These are phyloP conservation scores for Corydoras maculifer DNA, from an alignment of 2,113 vertebrate genomes.

Conservation along the genomic window DNA sequence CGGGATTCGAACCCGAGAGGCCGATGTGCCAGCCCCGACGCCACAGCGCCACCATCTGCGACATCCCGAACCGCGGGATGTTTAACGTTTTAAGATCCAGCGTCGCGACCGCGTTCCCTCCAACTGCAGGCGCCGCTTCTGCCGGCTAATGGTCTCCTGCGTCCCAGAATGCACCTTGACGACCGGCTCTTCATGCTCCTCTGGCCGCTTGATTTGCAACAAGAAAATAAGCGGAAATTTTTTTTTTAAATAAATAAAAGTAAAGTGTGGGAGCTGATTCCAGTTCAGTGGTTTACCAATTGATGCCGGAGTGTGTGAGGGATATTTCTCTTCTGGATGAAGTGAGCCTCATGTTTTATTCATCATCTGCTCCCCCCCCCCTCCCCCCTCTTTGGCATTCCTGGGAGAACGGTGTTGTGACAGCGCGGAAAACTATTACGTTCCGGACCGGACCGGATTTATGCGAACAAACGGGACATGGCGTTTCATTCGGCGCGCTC, in stretches of 20 bases:
- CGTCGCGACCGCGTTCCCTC: no score
- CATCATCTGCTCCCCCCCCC: conserved; percentile 24
- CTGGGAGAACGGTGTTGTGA: conserved; percentile 20
- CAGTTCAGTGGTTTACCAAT: conserved; percentile 17
- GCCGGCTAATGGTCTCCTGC: no score
- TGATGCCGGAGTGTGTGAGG: neutral
- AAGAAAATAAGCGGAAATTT: conserved; percentile 11
- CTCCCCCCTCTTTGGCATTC: conserved; percentile 24
- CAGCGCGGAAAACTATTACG: conserved; percentile 22
- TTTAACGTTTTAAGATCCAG: no score
- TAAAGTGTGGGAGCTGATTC: neutral
- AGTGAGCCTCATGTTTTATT: conserved; percentile 42
- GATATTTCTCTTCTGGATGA: conserved; percentile 19
- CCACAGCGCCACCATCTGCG: no score
- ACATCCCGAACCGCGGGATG: no score
- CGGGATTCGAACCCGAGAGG: no score
- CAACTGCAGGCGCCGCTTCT: no score
- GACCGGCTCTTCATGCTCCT: neutral
- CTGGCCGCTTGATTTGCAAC: neutral
- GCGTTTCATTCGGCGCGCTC: conserved; percentile 9
- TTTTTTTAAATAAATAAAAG: no score
- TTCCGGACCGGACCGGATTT: conserved; percentile 11
- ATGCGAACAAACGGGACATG: conserved; percentile 26
- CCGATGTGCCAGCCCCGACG: no score
- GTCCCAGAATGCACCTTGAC: neutral